These are phyloP conservation scores for Eupithecia inturbata DNA, from an alignment of 2,888 invertebrate genomes.

Conservation along the genomic window DNA sequence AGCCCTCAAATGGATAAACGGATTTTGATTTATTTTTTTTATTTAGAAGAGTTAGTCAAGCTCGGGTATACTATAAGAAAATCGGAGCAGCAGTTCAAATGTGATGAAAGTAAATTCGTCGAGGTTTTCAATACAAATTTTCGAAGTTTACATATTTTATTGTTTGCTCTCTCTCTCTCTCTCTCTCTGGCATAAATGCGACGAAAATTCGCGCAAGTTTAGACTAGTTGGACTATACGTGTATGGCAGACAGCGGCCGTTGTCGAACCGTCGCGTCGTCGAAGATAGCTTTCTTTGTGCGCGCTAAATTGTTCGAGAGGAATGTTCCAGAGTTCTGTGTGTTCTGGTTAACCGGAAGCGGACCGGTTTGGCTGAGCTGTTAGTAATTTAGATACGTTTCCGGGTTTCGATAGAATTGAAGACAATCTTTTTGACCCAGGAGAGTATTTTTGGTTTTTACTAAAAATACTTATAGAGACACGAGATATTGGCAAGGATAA, in stretches of 20 bases:
- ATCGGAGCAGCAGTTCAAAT: not conserved
- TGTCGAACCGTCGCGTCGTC: conserved; percentile 6
- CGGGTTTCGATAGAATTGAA: conserved; percentile 8
- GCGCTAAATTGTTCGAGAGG: conserved; percentile 33
- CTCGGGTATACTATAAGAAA: not conserved
- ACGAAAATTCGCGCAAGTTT: not conserved
- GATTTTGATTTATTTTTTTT: too few relatives aligned
- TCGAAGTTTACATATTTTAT: too few relatives aligned
- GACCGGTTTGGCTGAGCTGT: conserved; percentile 14
- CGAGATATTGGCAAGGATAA: not conserved
- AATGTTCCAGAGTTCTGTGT: conserved; percentile 27
- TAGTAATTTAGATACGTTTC: conserved; percentile 12
- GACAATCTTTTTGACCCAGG: not conserved
- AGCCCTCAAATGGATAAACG: too few relatives aligned
- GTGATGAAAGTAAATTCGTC: not conserved
- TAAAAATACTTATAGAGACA: not conserved
- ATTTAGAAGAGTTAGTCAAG: not conserved
- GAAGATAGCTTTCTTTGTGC: conserved; percentile 39
- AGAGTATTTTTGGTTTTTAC: not conserved
- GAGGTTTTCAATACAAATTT: too few relatives aligned
- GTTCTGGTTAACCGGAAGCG: conserved; percentile 28
- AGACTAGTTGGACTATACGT: not conserved
- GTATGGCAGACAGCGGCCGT: not conserved
- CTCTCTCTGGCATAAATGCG: not conserved
- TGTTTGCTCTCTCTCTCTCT: too few relatives aligned